Conservation (phyloP, 2,797 vertebrate species). For the Dermochelys coriacea region DNA sequence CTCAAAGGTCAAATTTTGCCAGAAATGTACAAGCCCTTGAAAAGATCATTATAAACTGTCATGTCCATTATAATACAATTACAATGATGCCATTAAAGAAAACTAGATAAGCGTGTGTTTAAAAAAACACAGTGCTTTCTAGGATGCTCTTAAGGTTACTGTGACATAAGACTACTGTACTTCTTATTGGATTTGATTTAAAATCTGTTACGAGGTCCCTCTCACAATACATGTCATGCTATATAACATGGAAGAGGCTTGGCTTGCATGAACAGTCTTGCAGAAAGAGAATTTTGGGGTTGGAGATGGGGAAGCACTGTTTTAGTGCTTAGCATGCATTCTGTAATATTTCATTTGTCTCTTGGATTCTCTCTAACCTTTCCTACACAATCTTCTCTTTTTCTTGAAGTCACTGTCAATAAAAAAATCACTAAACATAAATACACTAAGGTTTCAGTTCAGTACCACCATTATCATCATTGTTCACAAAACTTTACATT, state of each 20-base stretch:
- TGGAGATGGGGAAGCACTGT: not conserved
- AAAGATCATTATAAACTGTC: not conserved
- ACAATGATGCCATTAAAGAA: not conserved
- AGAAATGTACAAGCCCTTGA: not conserved
- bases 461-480: not conserved
- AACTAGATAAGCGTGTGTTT: not conserved
- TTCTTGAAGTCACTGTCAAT: not conserved
- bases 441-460: too few relatives aligned
- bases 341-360: not conserved
- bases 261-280: not conserved
- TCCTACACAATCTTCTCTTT: not conserved
- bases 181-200: not conserved
- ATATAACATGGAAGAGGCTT: not conserved
- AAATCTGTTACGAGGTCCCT: not conserved
- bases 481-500: not conserved
- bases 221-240: not conserved
- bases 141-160: accelerated
- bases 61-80: not conserved
- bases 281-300: not conserved
- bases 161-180: not conserved
- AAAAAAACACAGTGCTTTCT: not conserved
- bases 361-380: not conserved
- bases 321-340: not conserved
- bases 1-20: not conserved
- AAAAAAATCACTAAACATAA: too few relatives aligned